phyloP scores from a whole-genome alignment of 2,888 invertebrate genomes.

The Chalcosyrphus nemorum region DNA sequence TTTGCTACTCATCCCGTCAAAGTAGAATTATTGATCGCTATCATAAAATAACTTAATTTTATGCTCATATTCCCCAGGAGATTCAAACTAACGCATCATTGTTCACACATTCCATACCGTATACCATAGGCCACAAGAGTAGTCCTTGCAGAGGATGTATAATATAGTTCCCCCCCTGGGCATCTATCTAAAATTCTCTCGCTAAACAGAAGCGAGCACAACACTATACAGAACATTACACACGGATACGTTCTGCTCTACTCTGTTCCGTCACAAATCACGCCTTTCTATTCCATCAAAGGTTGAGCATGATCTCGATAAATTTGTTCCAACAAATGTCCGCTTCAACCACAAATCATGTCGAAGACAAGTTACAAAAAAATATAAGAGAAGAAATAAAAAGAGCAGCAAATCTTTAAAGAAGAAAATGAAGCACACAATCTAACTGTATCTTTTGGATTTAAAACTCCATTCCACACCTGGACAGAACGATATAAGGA shows the following conservation, averaged over 20 bases:
- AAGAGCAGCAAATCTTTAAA: not conserved
- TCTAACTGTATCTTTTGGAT: conserved; percentile 65
- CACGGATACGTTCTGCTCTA: conserved; percentile 8
- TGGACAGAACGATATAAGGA: conserved; percentile 50
- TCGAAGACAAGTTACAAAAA: not conserved
- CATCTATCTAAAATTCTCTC: conserved; percentile 31
- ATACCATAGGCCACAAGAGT: not conserved
- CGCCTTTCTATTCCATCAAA: conserved; percentile 47
- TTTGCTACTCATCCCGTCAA: not conserved
- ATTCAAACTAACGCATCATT: conserved; percentile 25
- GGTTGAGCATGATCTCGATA: conserved; percentile 30
- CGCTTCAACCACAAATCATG: conserved; percentile 44
- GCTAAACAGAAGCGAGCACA: conserved; percentile 21
- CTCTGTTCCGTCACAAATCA: conserved; percentile 35
- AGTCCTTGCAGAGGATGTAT: not conserved
- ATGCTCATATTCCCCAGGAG: conserved; percentile 24
- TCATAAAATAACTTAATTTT: conserved; percentile 47
- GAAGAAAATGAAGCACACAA: conserved; percentile 6
- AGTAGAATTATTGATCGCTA: conserved; percentile 27
- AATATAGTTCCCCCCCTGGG: conserved; percentile 26
- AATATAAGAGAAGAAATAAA: not conserved
- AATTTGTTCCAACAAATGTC: conserved; percentile 60
- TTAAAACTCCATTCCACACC: conserved; percentile 56
- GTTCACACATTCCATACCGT: conserved; percentile 27
- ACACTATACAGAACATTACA: not conserved